Conservation (phyloP, 2,797 vertebrate species). For the Parauchenoglanis ngamensis region DNA sequence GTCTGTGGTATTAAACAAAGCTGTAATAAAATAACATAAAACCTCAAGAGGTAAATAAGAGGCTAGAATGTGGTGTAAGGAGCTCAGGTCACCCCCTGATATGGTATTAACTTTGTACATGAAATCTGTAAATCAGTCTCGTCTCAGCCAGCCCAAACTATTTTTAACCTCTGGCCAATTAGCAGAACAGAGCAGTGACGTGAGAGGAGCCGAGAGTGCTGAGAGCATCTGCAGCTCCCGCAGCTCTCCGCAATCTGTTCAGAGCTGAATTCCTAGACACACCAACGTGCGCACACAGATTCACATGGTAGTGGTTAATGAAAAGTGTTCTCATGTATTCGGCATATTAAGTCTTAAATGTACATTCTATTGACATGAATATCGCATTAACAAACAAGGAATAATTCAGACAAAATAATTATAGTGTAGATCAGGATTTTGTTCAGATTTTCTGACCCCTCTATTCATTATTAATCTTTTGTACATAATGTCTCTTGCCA, state of each 20-base stretch:
- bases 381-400: not conserved
- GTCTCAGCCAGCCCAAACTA: slow-evolving; percentile 62
- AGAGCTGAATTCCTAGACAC: slow-evolving; percentile 24
- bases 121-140: slow-evolving; percentile 66
- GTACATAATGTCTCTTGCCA: not conserved
- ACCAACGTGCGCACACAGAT: not conserved
- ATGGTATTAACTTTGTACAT: slow-evolving; percentile 67
- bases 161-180: slow-evolving; percentile 70
- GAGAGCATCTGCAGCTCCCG: slow-evolving; percentile 31
- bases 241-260: slow-evolving; percentile 7
- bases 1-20: not conserved
- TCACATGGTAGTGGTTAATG: not conserved
- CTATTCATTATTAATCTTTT: not conserved
- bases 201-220: slow-evolving; percentile 25
- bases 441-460: not conserved
- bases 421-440: not conserved
- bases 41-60: not conserved
- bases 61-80: slow-evolving; percentile 16
- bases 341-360: not conserved
- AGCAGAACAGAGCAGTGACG: slow-evolving; percentile 55
- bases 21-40: not conserved
- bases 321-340: not conserved
- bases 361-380: not conserved
- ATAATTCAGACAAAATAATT: not conserved
- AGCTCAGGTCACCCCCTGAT: slow-evolving; percentile 43